These are phyloP conservation scores for Drosophila mayri DNA, from an alignment of 1,140 invertebrate species.

Conservation along the genomic window DNA sequence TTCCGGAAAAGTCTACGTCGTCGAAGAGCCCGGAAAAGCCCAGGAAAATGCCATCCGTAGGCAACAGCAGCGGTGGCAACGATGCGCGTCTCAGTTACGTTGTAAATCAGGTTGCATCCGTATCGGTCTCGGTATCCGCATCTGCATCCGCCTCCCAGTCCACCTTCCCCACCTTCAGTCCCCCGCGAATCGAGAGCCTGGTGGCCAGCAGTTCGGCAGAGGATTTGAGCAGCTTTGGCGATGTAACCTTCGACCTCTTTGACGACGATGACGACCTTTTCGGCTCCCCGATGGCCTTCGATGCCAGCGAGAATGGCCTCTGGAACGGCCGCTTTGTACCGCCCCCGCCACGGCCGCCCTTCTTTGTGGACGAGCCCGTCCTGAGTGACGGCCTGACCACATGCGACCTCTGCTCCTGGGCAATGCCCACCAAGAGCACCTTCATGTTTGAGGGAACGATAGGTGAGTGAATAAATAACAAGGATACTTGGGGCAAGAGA, in stretches of 20 bases:
- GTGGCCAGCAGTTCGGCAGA: constrained; percentile 78
- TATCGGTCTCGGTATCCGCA: constrained; percentile 30
- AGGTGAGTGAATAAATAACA: constrained; percentile 60
- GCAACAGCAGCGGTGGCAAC: constrained; percentile 65
- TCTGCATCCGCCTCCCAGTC: constrained; percentile 23
- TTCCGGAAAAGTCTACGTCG: constrained; percentile 24
- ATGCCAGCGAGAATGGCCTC: constrained; percentile 88
- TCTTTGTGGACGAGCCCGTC: constrained; percentile 87
- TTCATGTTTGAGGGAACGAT: constrained; percentile 84
- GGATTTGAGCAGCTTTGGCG: constrained; percentile 78
- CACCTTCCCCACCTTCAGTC: constrained; percentile 66
- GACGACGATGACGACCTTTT: constrained; percentile 87
- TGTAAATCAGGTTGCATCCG: constrained; percentile 75
- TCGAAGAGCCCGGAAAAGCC: constrained; percentile 12
- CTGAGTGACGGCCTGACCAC: constrained; percentile 89
- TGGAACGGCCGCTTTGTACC: constrained; percentile 89
- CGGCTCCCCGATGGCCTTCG: constrained; percentile 86
- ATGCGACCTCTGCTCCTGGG: constrained; percentile 90
- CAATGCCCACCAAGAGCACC: constrained; percentile 85
- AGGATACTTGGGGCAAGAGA: not conserved
- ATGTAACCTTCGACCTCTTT: constrained; percentile 83
- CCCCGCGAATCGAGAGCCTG: constrained; percentile 75
- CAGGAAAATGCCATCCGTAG: constrained; percentile 76
- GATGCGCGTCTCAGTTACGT: constrained; percentile 77
- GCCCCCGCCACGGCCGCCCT: constrained; percentile 88